Evolutionary conservation across 2,888 invertebrate species (phyloP).

Genomic region (Tigriopus californicus): DNA sequence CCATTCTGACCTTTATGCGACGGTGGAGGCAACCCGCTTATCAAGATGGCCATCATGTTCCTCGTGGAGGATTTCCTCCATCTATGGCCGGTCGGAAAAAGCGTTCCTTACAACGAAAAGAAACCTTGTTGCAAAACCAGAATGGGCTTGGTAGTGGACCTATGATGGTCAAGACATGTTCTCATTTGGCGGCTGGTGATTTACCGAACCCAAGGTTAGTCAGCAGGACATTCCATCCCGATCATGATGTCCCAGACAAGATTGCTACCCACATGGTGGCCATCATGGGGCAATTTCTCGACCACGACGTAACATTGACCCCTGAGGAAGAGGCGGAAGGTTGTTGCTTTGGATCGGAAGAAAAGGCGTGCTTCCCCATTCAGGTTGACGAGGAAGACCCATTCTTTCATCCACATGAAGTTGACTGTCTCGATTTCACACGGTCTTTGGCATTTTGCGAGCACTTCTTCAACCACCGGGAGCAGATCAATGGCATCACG

Average conservation of each 20-base stretch:
- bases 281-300: slow-evolving; percentile 36
- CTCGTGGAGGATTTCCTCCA: too few relatives aligned
- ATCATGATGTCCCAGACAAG: neutral
- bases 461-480: slow-evolving; percentile 49
- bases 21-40: too few relatives aligned
- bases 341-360: neutral
- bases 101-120: too few relatives aligned
- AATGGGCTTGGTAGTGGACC: too few relatives aligned
- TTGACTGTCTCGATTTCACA: slow-evolving; percentile 81
- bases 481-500: slow-evolving; percentile 82
- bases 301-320: slow-evolving; percentile 83
- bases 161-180: too few relatives aligned
- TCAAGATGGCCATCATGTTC: too few relatives aligned
- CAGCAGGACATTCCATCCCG: neutral
- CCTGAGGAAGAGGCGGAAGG: slow-evolving; percentile 43
- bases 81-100: too few relatives aligned
- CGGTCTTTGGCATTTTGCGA: slow-evolving; percentile 52
- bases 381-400: slow-evolving; percentile 70
- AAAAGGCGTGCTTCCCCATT: slow-evolving; percentile 65
- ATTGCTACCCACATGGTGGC: slow-evolving; percentile 1
- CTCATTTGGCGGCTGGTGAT: too few relatives aligned
- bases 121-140: too few relatives aligned
- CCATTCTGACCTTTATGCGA: too few relatives aligned
- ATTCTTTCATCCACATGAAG: slow-evolving; percentile 58
- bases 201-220: neutral